phyloP scores from a whole-genome alignment of 2,888 invertebrate species.

The Aphidoletes aphidimyza region DNA sequence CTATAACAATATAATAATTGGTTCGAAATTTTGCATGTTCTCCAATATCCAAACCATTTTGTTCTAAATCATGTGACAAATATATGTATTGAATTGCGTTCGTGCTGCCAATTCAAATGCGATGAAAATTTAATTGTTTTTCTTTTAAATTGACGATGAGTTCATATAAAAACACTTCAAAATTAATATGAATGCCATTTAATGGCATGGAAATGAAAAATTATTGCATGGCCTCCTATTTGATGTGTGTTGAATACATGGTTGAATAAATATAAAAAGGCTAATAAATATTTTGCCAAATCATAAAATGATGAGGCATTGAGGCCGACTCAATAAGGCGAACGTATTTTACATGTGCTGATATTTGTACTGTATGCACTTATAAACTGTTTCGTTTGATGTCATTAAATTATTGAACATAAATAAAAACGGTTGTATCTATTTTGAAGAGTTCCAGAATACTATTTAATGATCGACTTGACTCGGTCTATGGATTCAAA shows the following conservation, averaged over 20 bases:
- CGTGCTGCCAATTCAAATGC: not conserved
- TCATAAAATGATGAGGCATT: no score
- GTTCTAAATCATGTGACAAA: not conserved
- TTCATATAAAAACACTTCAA: not conserved
- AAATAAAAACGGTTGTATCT: no score
- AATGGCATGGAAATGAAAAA: no score
- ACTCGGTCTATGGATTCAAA: not conserved
- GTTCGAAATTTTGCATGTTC: not conserved
- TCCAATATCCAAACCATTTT: no score
- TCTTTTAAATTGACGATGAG: not conserved
- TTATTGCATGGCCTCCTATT: not conserved
- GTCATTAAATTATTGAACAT: no score
- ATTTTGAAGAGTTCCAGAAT: not conserved
- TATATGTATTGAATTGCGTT: not conserved
- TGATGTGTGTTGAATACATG: not conserved
- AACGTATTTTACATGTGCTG: no score
- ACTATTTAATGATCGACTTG: not conserved
- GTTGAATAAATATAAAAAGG: no score
- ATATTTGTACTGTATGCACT: no score
- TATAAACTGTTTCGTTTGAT: no score
- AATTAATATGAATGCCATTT: conserved; percentile 29
- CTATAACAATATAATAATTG: not conserved
- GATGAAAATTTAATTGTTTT: no score
- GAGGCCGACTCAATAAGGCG: no score
- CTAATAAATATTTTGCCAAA: no score